phyloP scores from a whole-genome alignment of 23 tunicate genomes.

The Trididemnum miniatum region DNA sequence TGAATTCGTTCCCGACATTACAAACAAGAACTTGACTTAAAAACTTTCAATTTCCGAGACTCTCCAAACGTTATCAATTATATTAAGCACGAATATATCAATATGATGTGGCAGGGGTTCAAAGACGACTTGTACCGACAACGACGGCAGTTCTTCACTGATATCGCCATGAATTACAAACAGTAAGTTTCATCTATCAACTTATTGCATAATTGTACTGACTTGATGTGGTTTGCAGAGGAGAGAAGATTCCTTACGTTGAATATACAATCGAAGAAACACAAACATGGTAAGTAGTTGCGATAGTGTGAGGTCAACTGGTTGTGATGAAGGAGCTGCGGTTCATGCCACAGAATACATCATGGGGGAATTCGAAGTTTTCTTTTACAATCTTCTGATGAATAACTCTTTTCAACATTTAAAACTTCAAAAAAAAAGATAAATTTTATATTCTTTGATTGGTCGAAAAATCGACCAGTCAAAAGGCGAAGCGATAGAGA shows the following conservation, averaged over 20 bases:
- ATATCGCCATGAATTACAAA: conserved; percentile 74
- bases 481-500: too few relatives aligned
- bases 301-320: neutral
- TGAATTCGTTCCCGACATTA: too few relatives aligned
- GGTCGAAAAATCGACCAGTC: too few relatives aligned
- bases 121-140: conserved; percentile 75
- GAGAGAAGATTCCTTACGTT: conserved; percentile 61
- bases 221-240: too few relatives aligned
- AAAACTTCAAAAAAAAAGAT: too few relatives aligned
- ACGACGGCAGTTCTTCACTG: conserved; percentile 70
- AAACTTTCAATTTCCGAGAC: too few relatives aligned
- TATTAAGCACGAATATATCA: neutral
- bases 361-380: neutral
- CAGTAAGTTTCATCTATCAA: conserved; percentile 37
- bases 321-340: too few relatives aligned
- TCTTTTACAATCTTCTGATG: neutral
- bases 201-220: too few relatives aligned
- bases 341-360: too few relatives aligned
- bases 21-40: too few relatives aligned
- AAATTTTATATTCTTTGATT: too few relatives aligned
- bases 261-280: conserved; percentile 89
- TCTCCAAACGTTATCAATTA: too few relatives aligned
- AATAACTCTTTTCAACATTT: neutral
- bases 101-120: conserved; percentile 59
- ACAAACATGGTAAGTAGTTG: conserved; percentile 69